Base-by-base conservation (phyloP, 2,797 vertebrate species). In the Arrhamphus sclerolepis region DNA sequence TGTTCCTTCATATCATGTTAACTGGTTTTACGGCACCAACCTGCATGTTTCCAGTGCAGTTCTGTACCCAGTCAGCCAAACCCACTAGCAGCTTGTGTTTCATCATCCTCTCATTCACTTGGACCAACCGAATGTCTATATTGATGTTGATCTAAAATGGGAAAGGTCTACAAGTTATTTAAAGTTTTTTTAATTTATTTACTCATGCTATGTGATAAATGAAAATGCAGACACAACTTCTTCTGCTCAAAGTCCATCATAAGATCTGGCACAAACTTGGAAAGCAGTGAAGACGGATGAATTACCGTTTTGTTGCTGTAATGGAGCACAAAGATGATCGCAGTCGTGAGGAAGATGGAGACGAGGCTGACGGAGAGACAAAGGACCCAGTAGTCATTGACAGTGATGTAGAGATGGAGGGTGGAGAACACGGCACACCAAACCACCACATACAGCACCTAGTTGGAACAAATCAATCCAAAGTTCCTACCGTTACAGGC, bases 381-480 rank as follows among this genome's bases (percentile, higher is more conserved):
- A 29, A 94, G 89, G 28, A 90, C 78, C 93, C 92, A 94, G 77
- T 91, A 81, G 52, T 91, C 72, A 0, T 31, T 74, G 54, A 87
- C 29, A 0, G 62, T 21, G 52, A 93, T 63, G 74, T 89, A 92
- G 42, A 80, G 66, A 62, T 92, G 92, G 55, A 93, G 78, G 17
- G 88, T 92, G 52, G 93, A 92, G 77, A 89, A 94, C 9, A 86
- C 38, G 0, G 85, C 91, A 11, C 90, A 93, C 92, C 93, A 94
- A 46, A 92, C 19, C 46, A 93, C 92, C 57, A 91, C 6, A 26
- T 94, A 94, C 62, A 94, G 48, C 53, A 92, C 48, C 93, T 94
- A 77, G 46, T 34, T 47, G 57, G 29, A 46, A 4, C 19, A 50
- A 47, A 6, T 18, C 19, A 46, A 6, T n/a, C 19, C n/a, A 7